Conservation (phyloP, 2,113 vertebrate species). For the Sialia sialis region DNA sequence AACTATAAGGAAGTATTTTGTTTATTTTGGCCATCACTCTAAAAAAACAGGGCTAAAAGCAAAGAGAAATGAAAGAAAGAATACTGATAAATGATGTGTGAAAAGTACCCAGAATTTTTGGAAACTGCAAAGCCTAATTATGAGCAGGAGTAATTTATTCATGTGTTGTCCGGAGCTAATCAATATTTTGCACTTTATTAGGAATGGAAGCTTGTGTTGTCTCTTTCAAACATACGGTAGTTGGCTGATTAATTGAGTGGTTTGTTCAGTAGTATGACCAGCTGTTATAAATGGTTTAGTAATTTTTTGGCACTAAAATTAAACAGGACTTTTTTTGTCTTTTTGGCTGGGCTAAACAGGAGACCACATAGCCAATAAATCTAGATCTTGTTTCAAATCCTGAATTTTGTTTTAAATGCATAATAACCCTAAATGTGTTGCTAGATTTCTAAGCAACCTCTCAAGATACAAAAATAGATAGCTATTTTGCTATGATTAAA, state of each 20-base stretch:
- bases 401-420: conserved; percentile 2
- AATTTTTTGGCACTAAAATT: conserved; percentile 28
- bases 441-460: not conserved
- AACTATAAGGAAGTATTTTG: conserved; percentile 55
- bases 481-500: not conserved
- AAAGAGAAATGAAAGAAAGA: conserved; percentile 35
- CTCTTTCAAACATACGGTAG: conserved; percentile 54
- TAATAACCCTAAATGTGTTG: not conserved
- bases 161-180: conserved; percentile 24
- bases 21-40: conserved; percentile 56
- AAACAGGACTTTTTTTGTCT: not conserved
- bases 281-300: conserved; percentile 24
- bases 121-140: conserved; percentile 14
- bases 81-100: conserved; percentile 43
- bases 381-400: conserved; percentile 7
- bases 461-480: not conserved
- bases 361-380: not conserved
- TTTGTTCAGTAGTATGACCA: conserved; percentile 46
- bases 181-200: conserved; percentile 51
- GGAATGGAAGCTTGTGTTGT: not conserved
- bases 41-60: conserved; percentile 17
- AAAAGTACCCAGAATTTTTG: conserved; percentile 18
- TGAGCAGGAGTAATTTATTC: not conserved
- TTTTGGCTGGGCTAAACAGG: not conserved
- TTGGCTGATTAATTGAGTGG: conserved; percentile 52